phyloP scores from a whole-genome alignment of 92 coral and sea anemone genomes.

The Parazoanthus swiftii region DNA sequence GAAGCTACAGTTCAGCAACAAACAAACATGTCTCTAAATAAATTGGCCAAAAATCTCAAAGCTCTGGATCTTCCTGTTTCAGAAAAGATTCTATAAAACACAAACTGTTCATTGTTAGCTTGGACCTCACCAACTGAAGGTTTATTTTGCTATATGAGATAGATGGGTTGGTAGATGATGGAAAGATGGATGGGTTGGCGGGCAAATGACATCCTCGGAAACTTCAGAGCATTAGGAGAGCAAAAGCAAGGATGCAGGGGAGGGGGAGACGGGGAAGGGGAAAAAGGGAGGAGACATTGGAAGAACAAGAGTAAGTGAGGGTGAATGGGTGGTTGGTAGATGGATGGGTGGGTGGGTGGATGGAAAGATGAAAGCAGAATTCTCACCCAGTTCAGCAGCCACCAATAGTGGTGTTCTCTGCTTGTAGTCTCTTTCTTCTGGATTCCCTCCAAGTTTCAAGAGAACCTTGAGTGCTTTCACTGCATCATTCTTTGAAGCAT shows the following conservation, averaged over 20 bases:
- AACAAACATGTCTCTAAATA: too few species aligned
- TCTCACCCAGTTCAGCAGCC: constrained; percentile 94
- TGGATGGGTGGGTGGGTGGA: neutral
- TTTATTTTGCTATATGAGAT: neutral
- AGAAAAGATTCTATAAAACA: too few species aligned
- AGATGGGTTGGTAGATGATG: neutral
- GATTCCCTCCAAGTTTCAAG: constrained; percentile 83
- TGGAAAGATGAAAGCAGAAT: neutral
- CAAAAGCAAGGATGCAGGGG: neutral
- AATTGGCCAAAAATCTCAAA: too few species aligned
- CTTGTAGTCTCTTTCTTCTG: constrained; percentile 83
- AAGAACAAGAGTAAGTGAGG: too few species aligned
- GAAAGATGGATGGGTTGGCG: neutral
- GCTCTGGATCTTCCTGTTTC: too few species aligned
- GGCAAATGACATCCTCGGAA: neutral
- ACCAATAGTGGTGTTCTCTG: constrained; percentile 91
- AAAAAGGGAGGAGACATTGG: too few species aligned
- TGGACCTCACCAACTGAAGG: neutral
- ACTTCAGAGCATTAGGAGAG: neutral
- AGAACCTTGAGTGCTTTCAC: constrained; percentile 75
- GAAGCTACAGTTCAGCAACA: too few species aligned
- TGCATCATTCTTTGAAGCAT: constrained; percentile 98
- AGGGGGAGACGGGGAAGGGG: neutral
- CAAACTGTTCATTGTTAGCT: neutral
- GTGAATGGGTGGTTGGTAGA: neutral